phyloP scores from a whole-genome alignment of 2,888 invertebrate genomes.

The Antheraea assamensis region DNA sequence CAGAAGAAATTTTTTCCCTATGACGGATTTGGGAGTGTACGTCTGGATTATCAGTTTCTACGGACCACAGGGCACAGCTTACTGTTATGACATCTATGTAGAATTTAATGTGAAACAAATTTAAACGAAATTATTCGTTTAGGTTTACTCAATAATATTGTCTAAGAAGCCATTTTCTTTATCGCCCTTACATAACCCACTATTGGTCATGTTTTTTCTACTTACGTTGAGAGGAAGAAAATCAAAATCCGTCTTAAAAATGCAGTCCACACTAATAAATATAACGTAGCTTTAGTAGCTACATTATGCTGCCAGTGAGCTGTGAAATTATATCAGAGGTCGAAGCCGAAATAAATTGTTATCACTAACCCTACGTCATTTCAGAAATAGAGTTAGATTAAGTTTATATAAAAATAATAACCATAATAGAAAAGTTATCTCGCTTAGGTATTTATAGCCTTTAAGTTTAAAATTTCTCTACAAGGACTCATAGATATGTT shows the following conservation, averaged over 20 bases:
- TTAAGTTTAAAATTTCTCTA: no score
- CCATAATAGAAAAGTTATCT: no score
- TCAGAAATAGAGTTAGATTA: no score
- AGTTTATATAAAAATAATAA: no score
- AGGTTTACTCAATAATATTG: not conserved
- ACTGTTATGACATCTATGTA: conserved; percentile 30
- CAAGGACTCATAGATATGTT: no score
- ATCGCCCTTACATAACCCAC: not conserved
- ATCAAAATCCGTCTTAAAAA: not conserved
- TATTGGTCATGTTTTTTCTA: not conserved
- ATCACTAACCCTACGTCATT: no score
- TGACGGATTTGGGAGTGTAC: conserved; percentile 40
- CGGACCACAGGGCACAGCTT: conserved; percentile 32
- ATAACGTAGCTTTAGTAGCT: no score
- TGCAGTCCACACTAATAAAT: not conserved
- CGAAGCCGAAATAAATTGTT: no score
- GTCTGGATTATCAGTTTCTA: conserved; percentile 36
- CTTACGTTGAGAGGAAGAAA: not conserved
- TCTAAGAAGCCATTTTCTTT: not conserved
- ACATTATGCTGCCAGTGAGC: no score
- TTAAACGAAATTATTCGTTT: not conserved
- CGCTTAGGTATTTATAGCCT: no score
- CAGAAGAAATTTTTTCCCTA: conserved; percentile 36
- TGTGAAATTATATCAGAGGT: no score
- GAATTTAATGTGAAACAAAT: conserved; percentile 21